phyloP scores from a whole-genome alignment of 2,113 vertebrate species.

The Notarius lentiginosus region DNA sequence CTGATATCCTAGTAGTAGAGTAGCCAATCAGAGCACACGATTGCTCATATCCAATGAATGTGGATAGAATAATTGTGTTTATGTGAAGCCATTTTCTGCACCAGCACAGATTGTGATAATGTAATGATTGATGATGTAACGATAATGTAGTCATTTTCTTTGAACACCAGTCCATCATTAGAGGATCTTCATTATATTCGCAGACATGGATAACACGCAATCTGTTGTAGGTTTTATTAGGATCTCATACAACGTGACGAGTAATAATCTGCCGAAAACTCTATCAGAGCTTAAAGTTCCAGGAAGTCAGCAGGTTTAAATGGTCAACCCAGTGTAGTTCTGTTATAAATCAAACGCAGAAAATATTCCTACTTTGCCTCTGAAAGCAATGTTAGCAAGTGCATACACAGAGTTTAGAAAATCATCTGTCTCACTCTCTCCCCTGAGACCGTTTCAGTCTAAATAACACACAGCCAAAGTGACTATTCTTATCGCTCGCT shows the following conservation, averaged over 20 bases:
- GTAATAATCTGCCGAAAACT: not conserved
- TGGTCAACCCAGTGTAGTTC: not conserved
- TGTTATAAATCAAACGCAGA: constrained; percentile 15
- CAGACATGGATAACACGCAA: not conserved
- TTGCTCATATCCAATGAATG: too few relatives aligned
- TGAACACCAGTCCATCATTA: not conserved
- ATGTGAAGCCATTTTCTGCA: not conserved
- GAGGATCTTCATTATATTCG: not conserved
- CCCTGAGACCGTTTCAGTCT: constrained; percentile 23
- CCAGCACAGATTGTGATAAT: not conserved
- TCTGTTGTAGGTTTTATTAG: not conserved
- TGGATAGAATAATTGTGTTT: not conserved
- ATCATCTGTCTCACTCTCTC: not conserved
- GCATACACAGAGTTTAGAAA: constrained; percentile 11
- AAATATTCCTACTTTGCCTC: not conserved
- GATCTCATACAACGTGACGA: not conserved
- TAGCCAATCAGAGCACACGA: too few relatives aligned
- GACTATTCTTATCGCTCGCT: constrained; percentile 41
- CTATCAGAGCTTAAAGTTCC: not conserved
- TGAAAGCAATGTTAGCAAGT: constrained; percentile 11
- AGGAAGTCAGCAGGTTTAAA: not conserved
- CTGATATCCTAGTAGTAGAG: too few relatives aligned
- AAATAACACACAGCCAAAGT: constrained; percentile 45
- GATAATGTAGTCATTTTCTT: not conserved
- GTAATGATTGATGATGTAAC: not conserved